phyloP scores from a whole-genome alignment of 2,113 vertebrate genomes.

The Perca fluviatilis region DNA sequence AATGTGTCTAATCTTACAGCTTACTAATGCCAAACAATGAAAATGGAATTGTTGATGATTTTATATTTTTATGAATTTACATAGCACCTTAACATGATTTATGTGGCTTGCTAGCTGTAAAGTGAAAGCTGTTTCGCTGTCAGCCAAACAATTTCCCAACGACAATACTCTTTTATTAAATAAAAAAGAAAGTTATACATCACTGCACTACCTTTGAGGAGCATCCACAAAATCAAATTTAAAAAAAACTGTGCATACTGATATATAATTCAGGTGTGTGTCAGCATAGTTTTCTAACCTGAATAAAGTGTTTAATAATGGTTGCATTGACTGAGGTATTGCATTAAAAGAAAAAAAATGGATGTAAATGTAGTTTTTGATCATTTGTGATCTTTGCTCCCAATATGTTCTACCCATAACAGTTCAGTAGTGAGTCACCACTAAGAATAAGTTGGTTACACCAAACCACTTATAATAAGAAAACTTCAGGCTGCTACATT shows the following conservation, averaged over 20 bases:
- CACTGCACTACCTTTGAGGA: not conserved
- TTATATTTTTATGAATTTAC: not conserved
- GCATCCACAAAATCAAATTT: not conserved
- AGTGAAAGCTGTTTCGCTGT: not conserved
- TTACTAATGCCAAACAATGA: not conserved
- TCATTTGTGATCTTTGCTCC: conserved; percentile 13
- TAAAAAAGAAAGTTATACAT: not conserved
- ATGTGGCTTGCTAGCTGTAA: not conserved
- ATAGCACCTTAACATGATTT: not conserved
- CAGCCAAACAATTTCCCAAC: not conserved
- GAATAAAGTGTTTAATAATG: not conserved
- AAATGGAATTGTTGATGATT: not conserved
- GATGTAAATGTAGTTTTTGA: not conserved
- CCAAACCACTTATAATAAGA: conserved; percentile 2
- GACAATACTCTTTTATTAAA: not conserved
- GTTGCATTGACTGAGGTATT: not conserved
- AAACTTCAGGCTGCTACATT: conserved; percentile 4
- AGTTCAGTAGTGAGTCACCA: not conserved
- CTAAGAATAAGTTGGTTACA: conserved; percentile 11
- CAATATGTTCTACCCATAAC: not conserved
- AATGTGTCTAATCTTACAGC: not conserved
- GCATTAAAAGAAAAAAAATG: not conserved
- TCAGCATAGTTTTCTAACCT: not conserved
- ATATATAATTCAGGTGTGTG: not conserved
- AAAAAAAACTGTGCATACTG: not conserved